A percentile compares a stretch with the other conserved stretches of the same genome.
Evolutionary conservation across 2,888 invertebrate genomes (phyloP).

Genomic region (Punctoribates punctum): DNA sequence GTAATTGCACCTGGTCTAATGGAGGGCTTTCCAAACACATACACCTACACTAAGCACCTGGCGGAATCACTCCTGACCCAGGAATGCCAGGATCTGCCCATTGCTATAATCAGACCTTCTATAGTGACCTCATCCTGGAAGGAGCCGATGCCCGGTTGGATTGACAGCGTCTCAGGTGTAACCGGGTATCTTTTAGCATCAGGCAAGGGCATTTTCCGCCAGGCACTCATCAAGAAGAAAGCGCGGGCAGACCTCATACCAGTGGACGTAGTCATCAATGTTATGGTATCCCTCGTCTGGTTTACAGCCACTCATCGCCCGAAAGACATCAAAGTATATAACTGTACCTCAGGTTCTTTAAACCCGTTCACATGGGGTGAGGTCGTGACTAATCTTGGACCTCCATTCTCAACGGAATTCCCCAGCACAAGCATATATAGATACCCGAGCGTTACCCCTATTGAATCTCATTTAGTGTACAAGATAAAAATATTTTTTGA

Average conservation of each 20-base stretch:
- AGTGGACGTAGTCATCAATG: constrained; percentile 53
- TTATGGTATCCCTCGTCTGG: constrained; percentile 55
- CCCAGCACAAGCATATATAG: no score
- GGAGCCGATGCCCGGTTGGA: constrained; percentile 62
- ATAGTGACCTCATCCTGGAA: constrained; percentile 80
- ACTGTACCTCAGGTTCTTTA: constrained; percentile 81
- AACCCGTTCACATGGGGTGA: constrained; percentile 83
- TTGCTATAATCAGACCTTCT: constrained; percentile 76
- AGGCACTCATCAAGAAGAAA: constrained; percentile 53
- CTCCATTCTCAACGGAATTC: no score
- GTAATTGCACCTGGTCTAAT: constrained; percentile 56
- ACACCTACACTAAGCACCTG: constrained; percentile 82
- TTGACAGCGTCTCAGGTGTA: constrained; percentile 83
- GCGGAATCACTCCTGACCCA: constrained; percentile 75
- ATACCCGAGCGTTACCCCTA: no score
- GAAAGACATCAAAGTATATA: constrained; percentile 68
- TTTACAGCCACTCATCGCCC: constrained; percentile 49
- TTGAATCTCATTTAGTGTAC: no score
- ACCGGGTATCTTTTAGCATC: constrained; percentile 47
- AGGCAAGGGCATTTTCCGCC: constrained; percentile 55
- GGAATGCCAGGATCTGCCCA: constrained; percentile 68
- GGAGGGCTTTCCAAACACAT: constrained; percentile 74
- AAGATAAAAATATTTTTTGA: no score
- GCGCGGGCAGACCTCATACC: constrained; percentile 55
- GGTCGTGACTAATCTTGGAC: no score